A percentile compares a stretch with the other conserved stretches of the same genome.
Conservation (phyloP, 2,113 vertebrate genomes). For the Gallinago undulata region DNA sequence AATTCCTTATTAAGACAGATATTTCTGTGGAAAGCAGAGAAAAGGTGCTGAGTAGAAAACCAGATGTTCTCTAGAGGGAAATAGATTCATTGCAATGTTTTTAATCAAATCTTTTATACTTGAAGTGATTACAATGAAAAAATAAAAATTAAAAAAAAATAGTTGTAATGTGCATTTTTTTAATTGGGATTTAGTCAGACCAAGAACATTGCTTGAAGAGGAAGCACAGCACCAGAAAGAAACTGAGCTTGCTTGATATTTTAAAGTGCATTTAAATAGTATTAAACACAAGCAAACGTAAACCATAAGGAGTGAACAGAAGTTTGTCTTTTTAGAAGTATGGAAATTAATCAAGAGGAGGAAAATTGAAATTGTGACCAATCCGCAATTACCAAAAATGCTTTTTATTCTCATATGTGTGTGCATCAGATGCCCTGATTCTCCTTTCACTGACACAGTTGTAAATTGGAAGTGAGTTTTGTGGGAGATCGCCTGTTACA, state of each 20-base stretch:
- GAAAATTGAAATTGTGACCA: constrained; percentile 44
- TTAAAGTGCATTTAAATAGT: constrained; percentile 15
- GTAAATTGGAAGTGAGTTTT: constrained; percentile 19
- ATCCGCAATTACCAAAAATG: constrained; percentile 21
- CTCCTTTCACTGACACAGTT: constrained; percentile 48
- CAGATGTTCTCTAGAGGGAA: neutral
- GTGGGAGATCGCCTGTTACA: constrained; percentile 23
- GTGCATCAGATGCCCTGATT: constrained; percentile 21
- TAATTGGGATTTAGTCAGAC: neutral
- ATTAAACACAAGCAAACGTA: constrained; percentile 16
- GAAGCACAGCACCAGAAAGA: neutral
- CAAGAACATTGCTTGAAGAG: neutral
- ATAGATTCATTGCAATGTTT: neutral
- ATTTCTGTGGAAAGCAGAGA: neutral
- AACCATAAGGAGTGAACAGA: constrained; percentile 64
- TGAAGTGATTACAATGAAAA: neutral
- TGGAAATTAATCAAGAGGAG: constrained; percentile 50
- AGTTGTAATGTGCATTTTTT: neutral
- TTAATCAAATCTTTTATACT: neutral
- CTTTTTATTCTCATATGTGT: constrained; percentile 21
- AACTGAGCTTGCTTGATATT: neutral
- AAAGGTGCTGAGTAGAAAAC: neutral
- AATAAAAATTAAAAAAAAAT: neutral
- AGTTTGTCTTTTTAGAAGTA: constrained; percentile 36
- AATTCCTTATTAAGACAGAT: neutral